phyloP scores from a whole-genome alignment of 2,888 invertebrate species.

The Cinara cedri region DNA sequence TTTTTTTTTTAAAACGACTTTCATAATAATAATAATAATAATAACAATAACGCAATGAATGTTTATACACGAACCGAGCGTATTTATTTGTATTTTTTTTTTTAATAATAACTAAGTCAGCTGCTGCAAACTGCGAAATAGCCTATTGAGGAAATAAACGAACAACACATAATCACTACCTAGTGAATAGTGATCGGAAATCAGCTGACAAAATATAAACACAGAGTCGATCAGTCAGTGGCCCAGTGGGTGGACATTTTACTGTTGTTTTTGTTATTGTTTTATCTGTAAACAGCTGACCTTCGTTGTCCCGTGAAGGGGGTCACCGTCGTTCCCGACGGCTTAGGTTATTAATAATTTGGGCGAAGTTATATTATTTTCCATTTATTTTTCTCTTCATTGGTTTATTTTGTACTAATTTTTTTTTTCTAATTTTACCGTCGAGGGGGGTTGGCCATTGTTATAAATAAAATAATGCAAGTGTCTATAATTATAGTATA shows the following conservation, averaged over 20 bases:
- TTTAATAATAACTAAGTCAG: constrained; percentile 34
- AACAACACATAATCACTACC: constrained; percentile 14
- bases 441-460: no score
- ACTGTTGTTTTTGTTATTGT: no score
- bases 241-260: background rate
- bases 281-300: no score
- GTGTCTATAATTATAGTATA: no score
- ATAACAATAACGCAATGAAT: background rate
- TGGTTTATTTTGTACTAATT: no score
- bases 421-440: no score
- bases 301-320: no score
- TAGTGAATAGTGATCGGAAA: background rate
- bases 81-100: constrained; percentile 21
- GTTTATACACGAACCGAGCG: background rate
- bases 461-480: no score
- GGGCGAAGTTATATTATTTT: no score
- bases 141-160: constrained; percentile 24
- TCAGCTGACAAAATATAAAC: constrained; percentile 54
- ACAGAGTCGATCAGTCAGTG: background rate
- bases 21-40: background rate
- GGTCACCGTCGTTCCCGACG: no score
- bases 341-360: no score
- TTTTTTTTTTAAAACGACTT: constrained; percentile 25
- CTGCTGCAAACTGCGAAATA: constrained; percentile 55
- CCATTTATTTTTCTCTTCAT: no score